Evolutionary conservation across 2,797 vertebrate species (phyloP).

Genomic region (Thamnophis elegans): DNA sequence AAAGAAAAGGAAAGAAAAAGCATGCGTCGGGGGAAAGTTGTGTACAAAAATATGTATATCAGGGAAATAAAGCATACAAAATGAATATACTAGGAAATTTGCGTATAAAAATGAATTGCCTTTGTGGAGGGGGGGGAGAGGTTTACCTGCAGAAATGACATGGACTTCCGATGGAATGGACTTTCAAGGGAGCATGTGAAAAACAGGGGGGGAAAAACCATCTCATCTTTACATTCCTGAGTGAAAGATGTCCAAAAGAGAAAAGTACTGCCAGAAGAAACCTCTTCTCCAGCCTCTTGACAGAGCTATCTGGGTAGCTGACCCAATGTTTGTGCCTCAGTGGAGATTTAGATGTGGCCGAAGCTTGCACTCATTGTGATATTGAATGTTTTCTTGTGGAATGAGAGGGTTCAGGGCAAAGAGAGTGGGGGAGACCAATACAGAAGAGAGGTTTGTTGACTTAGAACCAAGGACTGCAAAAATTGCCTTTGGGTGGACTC

Average conservation of each 20-base stretch:
- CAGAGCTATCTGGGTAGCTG: not conserved
- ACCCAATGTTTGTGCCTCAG: not conserved
- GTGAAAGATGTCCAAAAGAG: not conserved
- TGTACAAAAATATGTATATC: not conserved
- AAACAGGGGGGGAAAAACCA: rapidly evolving
- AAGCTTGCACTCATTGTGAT: not conserved
- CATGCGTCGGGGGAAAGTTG: not conserved
- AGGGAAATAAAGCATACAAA: not conserved
- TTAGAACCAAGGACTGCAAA: not conserved
- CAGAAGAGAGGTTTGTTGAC: rapidly evolving
- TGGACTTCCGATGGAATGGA: not conserved
- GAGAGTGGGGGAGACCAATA: too few species aligned
- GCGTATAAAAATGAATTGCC: not conserved
- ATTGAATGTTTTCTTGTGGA: not conserved
- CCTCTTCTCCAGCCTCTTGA: not conserved
- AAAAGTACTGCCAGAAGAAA: not conserved
- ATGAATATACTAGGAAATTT: not conserved
- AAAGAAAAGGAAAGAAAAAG: not conserved
- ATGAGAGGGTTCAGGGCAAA: not conserved
- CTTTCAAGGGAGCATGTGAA: not conserved
- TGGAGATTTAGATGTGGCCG: not conserved
- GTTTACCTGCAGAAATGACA: not conserved
- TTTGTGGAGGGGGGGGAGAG: not conserved
- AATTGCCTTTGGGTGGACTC: not conserved
- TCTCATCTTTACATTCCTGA: not conserved